These are phyloP conservation scores for Hypocryptadius cinnamomeus DNA, from an alignment of 2,113 vertebrate species.

Conservation along the genomic window DNA sequence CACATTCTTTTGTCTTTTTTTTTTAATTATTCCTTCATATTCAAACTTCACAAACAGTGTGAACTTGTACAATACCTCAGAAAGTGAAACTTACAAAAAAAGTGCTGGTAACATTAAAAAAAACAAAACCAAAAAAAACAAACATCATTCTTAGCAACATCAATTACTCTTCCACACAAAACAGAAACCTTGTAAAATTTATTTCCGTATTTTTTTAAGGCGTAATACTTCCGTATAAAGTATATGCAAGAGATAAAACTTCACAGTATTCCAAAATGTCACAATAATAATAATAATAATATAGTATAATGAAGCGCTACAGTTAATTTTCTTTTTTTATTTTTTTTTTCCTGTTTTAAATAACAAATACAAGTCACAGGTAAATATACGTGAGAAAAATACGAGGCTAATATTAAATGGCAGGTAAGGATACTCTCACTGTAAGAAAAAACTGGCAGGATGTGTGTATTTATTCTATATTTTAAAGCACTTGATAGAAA, in stretches of 20 bases:
- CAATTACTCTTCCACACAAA: conserved; percentile 87
- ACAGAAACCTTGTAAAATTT: conserved; percentile 89
- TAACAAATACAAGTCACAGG: conserved; percentile 88
- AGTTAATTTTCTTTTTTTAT: conserved; percentile 82
- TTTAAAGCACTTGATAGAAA: conserved; percentile 89
- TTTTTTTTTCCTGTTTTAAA: conserved; percentile 80
- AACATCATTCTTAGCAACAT: conserved; percentile 88
- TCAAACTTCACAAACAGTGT: conserved; percentile 89
- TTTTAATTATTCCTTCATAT: conserved; percentile 87
- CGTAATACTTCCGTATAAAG: conserved; percentile 88
- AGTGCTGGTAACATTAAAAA: conserved; percentile 85
- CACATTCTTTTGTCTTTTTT: conserved; percentile 62
- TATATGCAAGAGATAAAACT: conserved; percentile 89
- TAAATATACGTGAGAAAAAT: conserved; percentile 89
- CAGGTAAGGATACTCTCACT: conserved; percentile 86
- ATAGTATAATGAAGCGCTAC: conserved; percentile 87
- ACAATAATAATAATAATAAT: conserved; percentile 81
- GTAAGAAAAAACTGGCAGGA: conserved; percentile 85
- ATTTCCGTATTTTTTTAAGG: conserved; percentile 85
- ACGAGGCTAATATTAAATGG: conserved; percentile 87
- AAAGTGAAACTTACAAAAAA: conserved; percentile 88
- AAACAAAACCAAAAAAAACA: conserved; percentile 73
- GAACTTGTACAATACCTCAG: conserved; percentile 87
- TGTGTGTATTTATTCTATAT: conserved; percentile 86
- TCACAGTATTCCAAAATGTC: conserved; percentile 89